A percentile compares a stretch with the other conserved stretches of the same genome.
These are phyloP conservation scores for Gobio occitaniae DNA, from an alignment of 2,797 vertebrate species.

Conservation along the genomic window DNA sequence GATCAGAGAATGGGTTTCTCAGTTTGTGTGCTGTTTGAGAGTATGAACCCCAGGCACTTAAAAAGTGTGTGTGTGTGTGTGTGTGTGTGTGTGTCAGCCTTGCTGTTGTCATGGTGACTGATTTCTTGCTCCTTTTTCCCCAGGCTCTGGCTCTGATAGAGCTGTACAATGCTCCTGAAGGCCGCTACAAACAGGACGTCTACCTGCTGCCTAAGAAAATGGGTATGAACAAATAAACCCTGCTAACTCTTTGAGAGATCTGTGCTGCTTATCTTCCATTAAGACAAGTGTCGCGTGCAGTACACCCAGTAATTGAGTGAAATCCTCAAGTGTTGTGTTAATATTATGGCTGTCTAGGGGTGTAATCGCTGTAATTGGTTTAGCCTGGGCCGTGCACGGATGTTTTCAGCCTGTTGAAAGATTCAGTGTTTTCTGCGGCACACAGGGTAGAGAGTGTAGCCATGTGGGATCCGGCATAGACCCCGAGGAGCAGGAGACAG, in stretches of 20 bases:
- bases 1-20: conserved; percentile 29
- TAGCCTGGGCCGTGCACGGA: not conserved
- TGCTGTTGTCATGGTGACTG: conserved; percentile 61
- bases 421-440: conserved; percentile 46
- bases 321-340: not conserved
- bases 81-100: not conserved
- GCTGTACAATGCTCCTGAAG: conserved; percentile 94
- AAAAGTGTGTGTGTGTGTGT: not conserved
- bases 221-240: conserved; percentile 69
- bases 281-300: not conserved
- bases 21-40: conserved; percentile 13
- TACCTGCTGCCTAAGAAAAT: conserved; percentile 97
- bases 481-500: conserved; percentile 50
- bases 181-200: conserved; percentile 96
- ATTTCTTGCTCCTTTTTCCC: conserved; percentile 48
- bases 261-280: not conserved
- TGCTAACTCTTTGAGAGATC: not conserved
- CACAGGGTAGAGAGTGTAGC: not conserved
- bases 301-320: not conserved
- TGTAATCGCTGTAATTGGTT: not conserved
- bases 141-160: conserved; percentile 97
- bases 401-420: conserved; percentile 36
- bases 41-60: conserved; percentile 30
- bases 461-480: conserved; percentile 33
- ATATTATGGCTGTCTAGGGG: not conserved